These are phyloP conservation scores for Ptilorrhoa leucosticta DNA, from an alignment of 2,113 vertebrate species.

Conservation along the genomic window DNA sequence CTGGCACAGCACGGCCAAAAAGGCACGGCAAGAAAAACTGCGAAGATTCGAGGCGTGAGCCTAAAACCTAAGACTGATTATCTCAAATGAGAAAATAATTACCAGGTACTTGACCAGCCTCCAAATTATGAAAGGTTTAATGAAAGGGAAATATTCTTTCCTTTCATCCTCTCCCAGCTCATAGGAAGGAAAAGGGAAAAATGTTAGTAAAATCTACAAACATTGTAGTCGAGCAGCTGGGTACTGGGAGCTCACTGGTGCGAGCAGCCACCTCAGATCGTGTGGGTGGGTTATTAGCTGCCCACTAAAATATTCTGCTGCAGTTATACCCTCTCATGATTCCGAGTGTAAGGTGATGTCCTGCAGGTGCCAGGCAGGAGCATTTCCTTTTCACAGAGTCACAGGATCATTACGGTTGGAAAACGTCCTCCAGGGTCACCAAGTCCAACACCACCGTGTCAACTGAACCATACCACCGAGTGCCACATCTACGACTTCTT, in stretches of 20 bases:
- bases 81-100: not conserved
- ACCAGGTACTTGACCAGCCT: not conserved
- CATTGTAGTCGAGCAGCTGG: accelerated
- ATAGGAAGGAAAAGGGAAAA: not conserved
- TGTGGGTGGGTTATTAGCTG: not conserved
- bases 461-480: not conserved
- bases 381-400: not conserved
- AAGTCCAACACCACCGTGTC: not conserved
- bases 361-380: constrained; percentile 3
- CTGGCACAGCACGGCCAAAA: not conserved
- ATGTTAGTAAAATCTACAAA: not conserved
- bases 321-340: not conserved
- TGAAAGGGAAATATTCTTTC: not conserved
- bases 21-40: not conserved
- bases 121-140: not conserved
- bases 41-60: not conserved
- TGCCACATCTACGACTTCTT: not conserved
- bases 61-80: not conserved
- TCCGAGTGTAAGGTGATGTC: not conserved
- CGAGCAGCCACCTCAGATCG: not conserved
- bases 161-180: not conserved
- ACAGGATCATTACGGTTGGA: not conserved
- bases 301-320: not conserved
- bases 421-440: not conserved
- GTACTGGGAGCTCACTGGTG: not conserved